These are phyloP conservation scores for Vanessa tameamea DNA, from an alignment of 1,140 invertebrate species.

Conservation along the genomic window DNA sequence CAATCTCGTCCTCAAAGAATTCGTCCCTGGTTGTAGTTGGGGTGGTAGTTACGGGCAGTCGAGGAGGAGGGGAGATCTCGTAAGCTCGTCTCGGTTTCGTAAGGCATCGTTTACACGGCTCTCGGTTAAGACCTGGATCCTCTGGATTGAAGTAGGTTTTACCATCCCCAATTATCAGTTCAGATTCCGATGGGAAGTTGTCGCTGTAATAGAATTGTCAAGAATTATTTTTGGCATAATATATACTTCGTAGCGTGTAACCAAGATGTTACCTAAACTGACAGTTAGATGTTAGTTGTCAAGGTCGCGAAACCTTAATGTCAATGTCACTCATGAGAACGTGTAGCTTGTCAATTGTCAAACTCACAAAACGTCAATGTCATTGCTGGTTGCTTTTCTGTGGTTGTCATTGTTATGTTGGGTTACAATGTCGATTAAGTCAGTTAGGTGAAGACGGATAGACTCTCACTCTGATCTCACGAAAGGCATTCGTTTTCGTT, in stretches of 20 bases:
- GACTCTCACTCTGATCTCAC: no score
- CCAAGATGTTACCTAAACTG: no score
- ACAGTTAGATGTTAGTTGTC: no score
- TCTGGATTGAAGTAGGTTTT: constrained; percentile 46
- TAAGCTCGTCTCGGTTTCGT: constrained; percentile 43
- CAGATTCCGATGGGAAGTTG: constrained; percentile 56
- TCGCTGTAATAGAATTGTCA: constrained; percentile 45
- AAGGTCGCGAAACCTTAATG: no score
- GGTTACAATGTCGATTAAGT: background rate
- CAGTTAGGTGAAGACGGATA: no score
- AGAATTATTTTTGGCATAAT: background rate
- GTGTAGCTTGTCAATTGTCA: no score
- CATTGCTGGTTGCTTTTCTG: no score
- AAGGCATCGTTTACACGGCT: constrained; percentile 52
- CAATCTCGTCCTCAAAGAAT: constrained; percentile 45
- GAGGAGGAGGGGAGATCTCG: constrained; percentile 41
- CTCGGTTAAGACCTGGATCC: constrained; percentile 43
- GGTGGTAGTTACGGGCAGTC: constrained; percentile 30
- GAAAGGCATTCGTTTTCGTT: no score
- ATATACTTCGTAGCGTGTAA: no score
- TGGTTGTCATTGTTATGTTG: background rate
- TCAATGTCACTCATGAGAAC: no score
- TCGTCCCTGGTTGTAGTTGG: constrained; percentile 46
- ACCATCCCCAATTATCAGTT: constrained; percentile 59
- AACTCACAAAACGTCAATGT: no score